These are phyloP conservation scores for Dendrocincla fuliginosa DNA, from an alignment of 2,797 vertebrate genomes.

Conservation along the genomic window DNA sequence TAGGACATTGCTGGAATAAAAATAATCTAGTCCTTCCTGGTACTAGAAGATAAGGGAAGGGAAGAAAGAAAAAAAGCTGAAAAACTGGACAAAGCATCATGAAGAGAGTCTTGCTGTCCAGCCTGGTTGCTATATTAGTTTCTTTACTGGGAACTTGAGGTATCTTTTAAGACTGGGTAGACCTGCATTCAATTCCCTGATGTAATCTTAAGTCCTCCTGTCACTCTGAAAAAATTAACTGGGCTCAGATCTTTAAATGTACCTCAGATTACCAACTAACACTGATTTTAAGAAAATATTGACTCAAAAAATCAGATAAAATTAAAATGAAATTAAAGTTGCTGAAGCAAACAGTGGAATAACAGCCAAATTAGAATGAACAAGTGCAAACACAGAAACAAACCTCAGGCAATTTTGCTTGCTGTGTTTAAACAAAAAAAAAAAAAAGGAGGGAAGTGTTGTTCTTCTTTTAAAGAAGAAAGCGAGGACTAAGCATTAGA, in stretches of 20 bases:
- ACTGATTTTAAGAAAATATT: background rate
- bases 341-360: background rate
- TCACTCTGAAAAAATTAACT: background rate
- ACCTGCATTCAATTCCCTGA: background rate
- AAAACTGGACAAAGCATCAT: background rate
- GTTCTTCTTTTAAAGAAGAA: background rate
- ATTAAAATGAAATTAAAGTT: background rate
- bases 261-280: background rate
- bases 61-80: background rate
- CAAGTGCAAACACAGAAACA: background rate
- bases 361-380: background rate
- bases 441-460: fast-evolving
- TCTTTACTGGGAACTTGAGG: background rate
- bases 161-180: background rate
- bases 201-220: background rate
- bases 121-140: background rate
- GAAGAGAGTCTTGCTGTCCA: background rate
- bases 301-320: background rate
- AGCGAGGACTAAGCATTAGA: background rate
- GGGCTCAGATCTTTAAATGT: background rate
- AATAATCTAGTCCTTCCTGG: background rate
- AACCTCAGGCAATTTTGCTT: background rate
- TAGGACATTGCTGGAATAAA: background rate
- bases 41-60: background rate
- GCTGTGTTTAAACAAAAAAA: background rate